Base-by-base conservation (phyloP, 1,140 invertebrate genomes). In the Drosophila ogumai region DNA sequence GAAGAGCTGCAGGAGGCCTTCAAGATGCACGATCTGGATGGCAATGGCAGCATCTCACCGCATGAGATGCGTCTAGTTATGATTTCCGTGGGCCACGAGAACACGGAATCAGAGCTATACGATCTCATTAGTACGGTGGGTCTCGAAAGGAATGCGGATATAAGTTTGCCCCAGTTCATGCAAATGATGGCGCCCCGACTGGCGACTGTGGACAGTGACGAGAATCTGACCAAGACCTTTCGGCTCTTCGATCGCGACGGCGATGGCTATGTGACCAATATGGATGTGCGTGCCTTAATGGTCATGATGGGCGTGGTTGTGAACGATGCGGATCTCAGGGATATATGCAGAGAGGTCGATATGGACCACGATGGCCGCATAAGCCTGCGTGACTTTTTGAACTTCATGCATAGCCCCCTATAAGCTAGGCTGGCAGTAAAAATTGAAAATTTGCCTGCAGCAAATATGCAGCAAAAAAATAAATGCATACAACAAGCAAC, bases 21-120 rank as follows among this genome's bases (percentile, higher is more conserved):
- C 12, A 12, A 46, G 1, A 41, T 13, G 9, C 56, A 41, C 34
- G 80, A 87, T 50, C 10, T 8, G 17, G 41, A 88, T 44, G 19
- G 25, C 0, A 44, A 31, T 52, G 82, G 75, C 13, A 15, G 1
- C 0, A 41, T 88, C 0, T 13, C 31, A 0, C 19, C 38, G 0
- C 13, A 8, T 0, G 72, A 88, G 15, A 22, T 87, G 36, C 65
- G 59, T 22, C 8, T 59, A 28, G 63, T 72, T 8, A 6, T 82
- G 31, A 28, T 47, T 10, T 19, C 36, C 0, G 2, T 72, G 41
- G 82, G 82, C 13, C 36, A 60, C 17, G 58, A 66, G 12, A n/a
- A 41, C 4, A 82, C 82, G 3, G 82, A 86, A 44, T 66, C 82
- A 3, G 82, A 86, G 9, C 49, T 86, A 0, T 72, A 87, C 31